Evolutionary conservation across 2,113 vertebrate species (phyloP), one percentile per base, ranked within the genome.

Genomic region (Neolamprologus devosi): DNA sequence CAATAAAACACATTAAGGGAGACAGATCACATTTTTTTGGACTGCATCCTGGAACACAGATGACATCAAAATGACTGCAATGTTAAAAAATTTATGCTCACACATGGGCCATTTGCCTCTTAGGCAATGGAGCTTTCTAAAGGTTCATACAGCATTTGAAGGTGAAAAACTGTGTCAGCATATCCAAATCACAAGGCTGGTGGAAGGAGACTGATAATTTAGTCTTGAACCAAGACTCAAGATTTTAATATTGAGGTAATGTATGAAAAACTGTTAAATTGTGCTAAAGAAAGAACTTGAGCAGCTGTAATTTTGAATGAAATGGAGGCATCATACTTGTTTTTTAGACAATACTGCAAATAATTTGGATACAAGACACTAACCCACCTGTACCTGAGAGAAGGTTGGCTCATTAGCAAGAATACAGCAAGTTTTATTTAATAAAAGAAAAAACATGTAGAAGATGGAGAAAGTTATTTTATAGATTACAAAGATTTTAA

Each of bases 271-370:
- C 2, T 35, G 10, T n/a, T 65, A 37, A 65, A 65, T 2, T 65
- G 30, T 65, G 30, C 30, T 37, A 37, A 65, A 65, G 60, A n/a
- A n/a, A 63, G 58, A 65, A 12, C 30, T 65, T 65, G 6, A 37
- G 19, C 33, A 70, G n/a, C 65, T 68, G 19, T 68, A 42, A 65
- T 65, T 63, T 23, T 26, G 21, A 73, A 26, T 73, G 8, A 16
- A 26, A 45, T 26, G 0, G 21, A 73, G 21, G 0, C 13, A 26
- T 47, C 21, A 28, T 45, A 28, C 12, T 16, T 26, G 1, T 42
- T 73, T 73, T 42, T 16, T 47, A 26, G 65, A 26, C 37, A 47
- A 28, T 47, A 26, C 40, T 75, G 68, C 23, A 75, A 47, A 47
- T 5, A 5, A 2, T 26, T 45, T 23, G 14, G 8, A 35, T 26